phyloP scores from a whole-genome alignment of 1,140 invertebrate species.

The Copidosoma floridanum region DNA sequence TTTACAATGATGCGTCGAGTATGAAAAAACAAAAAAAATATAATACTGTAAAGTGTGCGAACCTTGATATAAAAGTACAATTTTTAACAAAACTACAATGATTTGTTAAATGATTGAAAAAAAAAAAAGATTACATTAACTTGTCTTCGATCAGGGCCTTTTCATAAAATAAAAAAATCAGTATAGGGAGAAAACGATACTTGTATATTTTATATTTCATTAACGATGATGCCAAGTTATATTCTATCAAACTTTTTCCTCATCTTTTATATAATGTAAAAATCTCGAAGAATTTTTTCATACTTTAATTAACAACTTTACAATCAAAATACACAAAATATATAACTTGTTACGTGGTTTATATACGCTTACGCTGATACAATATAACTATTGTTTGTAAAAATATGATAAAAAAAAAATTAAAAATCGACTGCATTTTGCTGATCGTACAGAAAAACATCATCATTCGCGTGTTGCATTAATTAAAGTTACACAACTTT shows the following conservation, averaged over 20 bases:
- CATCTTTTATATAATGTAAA: constrained; percentile 4
- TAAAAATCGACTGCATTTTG: constrained; percentile 5
- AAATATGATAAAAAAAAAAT: not conserved
- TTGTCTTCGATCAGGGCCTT: constrained; percentile 10
- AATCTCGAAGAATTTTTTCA: not conserved
- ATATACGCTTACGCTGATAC: constrained; percentile 5
- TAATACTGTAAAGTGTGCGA: constrained; percentile 7
- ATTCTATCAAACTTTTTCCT: constrained; percentile 7
- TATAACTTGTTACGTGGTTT: constrained; percentile 12
- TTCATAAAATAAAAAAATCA: not conserved
- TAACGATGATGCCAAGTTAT: constrained; percentile 14
- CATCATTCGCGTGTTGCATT: no score
- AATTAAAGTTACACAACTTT: no score
- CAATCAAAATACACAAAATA: not conserved
- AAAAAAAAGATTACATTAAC: not conserved
- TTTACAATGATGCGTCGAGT: not conserved
- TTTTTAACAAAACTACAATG: constrained; percentile 19
- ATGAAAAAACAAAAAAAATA: constrained; percentile 4
- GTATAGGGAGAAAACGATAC: not conserved
- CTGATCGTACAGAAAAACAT: not conserved
- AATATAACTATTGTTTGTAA: not conserved
- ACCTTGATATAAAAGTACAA: constrained; percentile 11
- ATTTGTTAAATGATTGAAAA: constrained; percentile 20
- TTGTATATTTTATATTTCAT: constrained; percentile 20
- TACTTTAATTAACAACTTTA: constrained; percentile 1